A percentile compares a stretch with the other conserved stretches of the same genome.
Evolutionary conservation across 1,140 invertebrate genomes (phyloP).

Genomic region (Dolichoris vasculosae): DNA sequence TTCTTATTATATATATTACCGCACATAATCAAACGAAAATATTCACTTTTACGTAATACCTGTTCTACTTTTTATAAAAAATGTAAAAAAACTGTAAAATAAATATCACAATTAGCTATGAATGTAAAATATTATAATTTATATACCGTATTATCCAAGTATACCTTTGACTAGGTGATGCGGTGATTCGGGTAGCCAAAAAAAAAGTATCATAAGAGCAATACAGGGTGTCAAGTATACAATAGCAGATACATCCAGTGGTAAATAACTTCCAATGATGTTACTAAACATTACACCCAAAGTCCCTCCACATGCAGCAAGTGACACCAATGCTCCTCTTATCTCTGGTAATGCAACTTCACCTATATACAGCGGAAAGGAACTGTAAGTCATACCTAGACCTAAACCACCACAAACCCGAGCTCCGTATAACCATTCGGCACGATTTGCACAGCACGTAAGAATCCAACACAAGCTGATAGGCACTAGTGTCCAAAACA

Average conservation of each 20-base stretch:
- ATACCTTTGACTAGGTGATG: slow-evolving; percentile 78
- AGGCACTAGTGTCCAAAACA: slow-evolving; percentile 78
- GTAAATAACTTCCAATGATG: slow-evolving; percentile 78
- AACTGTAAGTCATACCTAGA: slow-evolving; percentile 80
- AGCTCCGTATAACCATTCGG: slow-evolving; percentile 74
- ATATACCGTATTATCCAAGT: slow-evolving; percentile 62
- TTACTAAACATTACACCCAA: slow-evolving; percentile 82
- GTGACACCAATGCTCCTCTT: slow-evolving; percentile 80
- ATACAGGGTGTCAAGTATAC: slow-evolving; percentile 82
- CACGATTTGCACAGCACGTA: slow-evolving; percentile 65
- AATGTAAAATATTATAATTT: too few relatives aligned
- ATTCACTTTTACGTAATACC: too few relatives aligned
- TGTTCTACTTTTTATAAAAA: too few relatives aligned
- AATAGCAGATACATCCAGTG: slow-evolving; percentile 76
- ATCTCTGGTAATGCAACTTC: slow-evolving; percentile 80
- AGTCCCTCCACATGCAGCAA: slow-evolving; percentile 74
- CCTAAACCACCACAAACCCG: slow-evolving; percentile 78
- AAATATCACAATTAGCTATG: too few relatives aligned
- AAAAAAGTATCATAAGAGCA: slow-evolving; percentile 80
- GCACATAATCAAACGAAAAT: too few relatives aligned
- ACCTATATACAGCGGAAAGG: slow-evolving; percentile 81
- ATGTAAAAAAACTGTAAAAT: too few relatives aligned
- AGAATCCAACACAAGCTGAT: slow-evolving; percentile 80
- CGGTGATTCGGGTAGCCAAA: slow-evolving; percentile 85
- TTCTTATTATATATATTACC: too few relatives aligned